These are phyloP conservation scores for Hetaerina americana DNA, from an alignment of 1,140 invertebrate genomes.

Conservation along the genomic window DNA sequence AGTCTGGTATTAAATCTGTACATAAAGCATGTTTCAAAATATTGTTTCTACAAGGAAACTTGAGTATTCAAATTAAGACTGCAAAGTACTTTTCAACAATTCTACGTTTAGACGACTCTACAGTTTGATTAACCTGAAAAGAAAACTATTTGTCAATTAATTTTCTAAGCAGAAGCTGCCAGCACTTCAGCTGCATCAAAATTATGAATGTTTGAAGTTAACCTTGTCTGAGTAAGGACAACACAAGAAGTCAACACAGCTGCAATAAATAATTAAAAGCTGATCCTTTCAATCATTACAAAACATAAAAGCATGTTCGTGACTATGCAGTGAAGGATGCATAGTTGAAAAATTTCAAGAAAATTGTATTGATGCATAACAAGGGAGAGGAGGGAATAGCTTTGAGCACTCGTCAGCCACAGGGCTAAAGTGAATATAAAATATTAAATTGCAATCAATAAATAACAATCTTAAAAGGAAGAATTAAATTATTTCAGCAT, in stretches of 20 bases:
- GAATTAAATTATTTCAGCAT: neutral
- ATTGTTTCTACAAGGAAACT: neutral
- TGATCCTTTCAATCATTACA: neutral
- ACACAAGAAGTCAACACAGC: neutral
- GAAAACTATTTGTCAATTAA: neutral
- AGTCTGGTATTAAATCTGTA: neutral
- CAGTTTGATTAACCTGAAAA: neutral
- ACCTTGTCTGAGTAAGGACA: neutral
- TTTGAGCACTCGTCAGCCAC: neutral
- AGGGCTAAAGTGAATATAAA: neutral
- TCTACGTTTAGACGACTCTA: neutral
- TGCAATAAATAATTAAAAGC: neutral
- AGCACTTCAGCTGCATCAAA: neutral
- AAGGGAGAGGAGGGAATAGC: neutral
- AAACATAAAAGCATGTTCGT: neutral
- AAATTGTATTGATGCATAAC: neutral
- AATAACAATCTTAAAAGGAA: neutral
- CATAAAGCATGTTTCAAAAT: neutral
- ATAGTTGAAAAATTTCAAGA: too few species aligned
- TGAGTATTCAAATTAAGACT: neutral
- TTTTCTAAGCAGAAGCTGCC: neutral
- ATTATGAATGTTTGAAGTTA: neutral
- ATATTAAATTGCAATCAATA: neutral
- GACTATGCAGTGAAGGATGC: too few species aligned
- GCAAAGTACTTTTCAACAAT: neutral